phyloP scores from a whole-genome alignment of 2,113 vertebrate species.

The Puma concolor region DNA sequence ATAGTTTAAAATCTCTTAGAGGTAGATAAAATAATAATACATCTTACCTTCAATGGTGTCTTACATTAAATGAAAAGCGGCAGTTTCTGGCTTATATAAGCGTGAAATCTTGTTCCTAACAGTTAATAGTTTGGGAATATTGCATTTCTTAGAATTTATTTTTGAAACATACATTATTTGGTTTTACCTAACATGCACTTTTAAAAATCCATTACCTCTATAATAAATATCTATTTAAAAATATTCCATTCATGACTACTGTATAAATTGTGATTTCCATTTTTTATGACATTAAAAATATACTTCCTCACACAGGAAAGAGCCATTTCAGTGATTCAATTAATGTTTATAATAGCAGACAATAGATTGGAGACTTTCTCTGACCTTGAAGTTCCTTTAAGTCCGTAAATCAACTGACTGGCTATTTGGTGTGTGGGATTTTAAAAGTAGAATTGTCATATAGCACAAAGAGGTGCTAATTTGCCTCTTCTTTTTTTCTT shows the following conservation, averaged over 20 bases:
- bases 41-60: not conserved
- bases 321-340: not conserved
- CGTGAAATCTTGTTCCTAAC: not conserved
- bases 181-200: not conserved
- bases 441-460: not conserved
- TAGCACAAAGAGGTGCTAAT: not conserved
- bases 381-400: not conserved
- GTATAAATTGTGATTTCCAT: not conserved
- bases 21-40: not conserved
- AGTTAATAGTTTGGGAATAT: not conserved
- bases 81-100: not conserved
- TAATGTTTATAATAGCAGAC: not conserved
- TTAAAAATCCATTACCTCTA: not conserved
- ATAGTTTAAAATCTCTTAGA: not conserved
- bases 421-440: not conserved
- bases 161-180: not conserved
- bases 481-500: not conserved
- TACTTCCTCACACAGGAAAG: rapidly evolving
- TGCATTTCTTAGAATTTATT: not conserved
- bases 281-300: not conserved
- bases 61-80: not conserved
- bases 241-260: not conserved
- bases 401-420: not conserved
- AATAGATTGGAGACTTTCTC: not conserved
- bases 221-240: not conserved